A percentile compares a stretch with the other conserved stretches of the same genome.
These are phyloP conservation scores for Haliclona indistincta DNA, from an alignment of 37 sponge, comb jelly and placozoan species.

Conservation along the genomic window DNA sequence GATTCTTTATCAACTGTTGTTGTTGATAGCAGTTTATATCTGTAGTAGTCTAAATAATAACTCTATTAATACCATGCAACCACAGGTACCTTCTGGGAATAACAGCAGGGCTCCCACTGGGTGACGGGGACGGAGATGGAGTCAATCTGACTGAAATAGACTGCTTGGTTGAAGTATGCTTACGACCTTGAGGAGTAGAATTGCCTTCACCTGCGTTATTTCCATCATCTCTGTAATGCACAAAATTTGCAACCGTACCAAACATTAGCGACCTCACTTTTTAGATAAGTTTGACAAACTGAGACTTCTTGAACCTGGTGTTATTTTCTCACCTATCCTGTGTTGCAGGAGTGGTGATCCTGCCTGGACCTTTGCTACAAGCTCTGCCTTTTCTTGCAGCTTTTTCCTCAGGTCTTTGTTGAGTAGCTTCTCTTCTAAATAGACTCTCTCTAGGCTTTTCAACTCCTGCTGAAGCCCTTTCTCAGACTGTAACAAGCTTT, in stretches of 20 bases:
- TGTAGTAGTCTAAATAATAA: no score
- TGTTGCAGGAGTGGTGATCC: not conserved
- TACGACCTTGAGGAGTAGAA: no score
- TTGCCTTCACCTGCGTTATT: no score
- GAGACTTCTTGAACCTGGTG: no score
- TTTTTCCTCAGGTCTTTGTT: conserved; percentile 47
- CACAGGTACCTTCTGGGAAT: conserved; percentile 34
- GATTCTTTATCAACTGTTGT: no score
- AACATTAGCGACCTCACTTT: no score
- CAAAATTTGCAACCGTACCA: no score
- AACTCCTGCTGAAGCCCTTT: not conserved
- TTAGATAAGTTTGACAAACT: no score
- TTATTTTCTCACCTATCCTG: no score
- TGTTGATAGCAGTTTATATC: no score
- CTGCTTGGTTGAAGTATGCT: not conserved
- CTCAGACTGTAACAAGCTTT: not conserved
- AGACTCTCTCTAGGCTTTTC: conserved; percentile 14
- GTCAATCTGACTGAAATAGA: not conserved
- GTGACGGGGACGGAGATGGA: not conserved
- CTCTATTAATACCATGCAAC: no score
- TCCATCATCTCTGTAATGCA: no score
- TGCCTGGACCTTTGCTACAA: not conserved
- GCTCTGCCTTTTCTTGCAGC: conserved; percentile 18
- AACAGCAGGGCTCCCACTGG: conserved; percentile 22
- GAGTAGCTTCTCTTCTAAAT: conserved; percentile 16